These are phyloP conservation scores for Morphnarchus princeps DNA, from an alignment of 2,113 vertebrate genomes.

Conservation along the genomic window DNA sequence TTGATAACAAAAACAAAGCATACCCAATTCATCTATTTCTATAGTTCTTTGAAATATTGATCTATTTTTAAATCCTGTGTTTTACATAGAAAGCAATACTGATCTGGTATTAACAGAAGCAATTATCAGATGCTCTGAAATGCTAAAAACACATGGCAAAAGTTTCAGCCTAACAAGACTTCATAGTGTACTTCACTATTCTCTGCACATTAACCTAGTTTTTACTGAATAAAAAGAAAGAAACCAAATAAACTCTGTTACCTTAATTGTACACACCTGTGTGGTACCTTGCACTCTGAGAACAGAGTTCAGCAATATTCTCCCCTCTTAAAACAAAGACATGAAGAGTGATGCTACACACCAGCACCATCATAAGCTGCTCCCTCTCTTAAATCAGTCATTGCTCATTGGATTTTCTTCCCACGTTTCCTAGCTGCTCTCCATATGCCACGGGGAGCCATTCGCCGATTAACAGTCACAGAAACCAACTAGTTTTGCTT, in stretches of 20 bases:
- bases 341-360: neutral
- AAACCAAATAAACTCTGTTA: neutral
- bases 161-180: neutral
- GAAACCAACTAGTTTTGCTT: neutral
- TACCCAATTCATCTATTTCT: neutral
- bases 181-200: neutral
- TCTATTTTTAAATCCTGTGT: neutral
- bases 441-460: fast-evolving
- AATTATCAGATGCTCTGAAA: neutral
- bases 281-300: neutral
- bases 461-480: neutral
- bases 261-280: neutral
- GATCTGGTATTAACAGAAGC: neutral
- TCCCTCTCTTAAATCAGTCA: neutral
- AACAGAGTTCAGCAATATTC: neutral
- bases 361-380: neutral
- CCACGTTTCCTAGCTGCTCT: neutral
- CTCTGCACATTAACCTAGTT: neutral
- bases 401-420: neutral
- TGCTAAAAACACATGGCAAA: neutral
- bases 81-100: neutral
- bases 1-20: neutral
- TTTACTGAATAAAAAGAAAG: neutral
- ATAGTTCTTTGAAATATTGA: neutral
- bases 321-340: neutral